Percentiles rank a stretch among this genome's conserved stretches.
These are phyloP conservation scores for Montipora capitata DNA, from an alignment of 92 coral and sea anemone genomes.

Conservation along the genomic window DNA sequence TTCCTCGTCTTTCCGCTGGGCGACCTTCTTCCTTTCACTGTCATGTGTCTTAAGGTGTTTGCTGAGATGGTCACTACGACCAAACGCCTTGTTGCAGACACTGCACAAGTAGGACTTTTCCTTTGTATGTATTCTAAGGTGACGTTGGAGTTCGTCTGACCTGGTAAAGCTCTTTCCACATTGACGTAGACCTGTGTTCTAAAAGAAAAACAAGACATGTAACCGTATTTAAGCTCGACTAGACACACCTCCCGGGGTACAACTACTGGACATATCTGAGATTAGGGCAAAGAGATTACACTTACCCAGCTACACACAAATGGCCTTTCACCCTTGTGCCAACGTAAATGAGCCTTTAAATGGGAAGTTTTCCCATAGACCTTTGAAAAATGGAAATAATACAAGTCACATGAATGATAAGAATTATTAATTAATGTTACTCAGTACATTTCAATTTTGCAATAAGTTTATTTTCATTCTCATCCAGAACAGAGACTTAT, in stretches of 20 bases:
- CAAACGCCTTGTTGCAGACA: slow-evolving; percentile 89
- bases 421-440: too few relatives aligned
- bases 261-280: too few relatives aligned
- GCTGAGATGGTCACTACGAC: slow-evolving; percentile 92
- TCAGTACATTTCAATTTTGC: not conserved
- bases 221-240: too few relatives aligned
- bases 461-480: too few relatives aligned
- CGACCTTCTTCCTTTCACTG: slow-evolving; percentile 47
- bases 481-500: too few relatives aligned
- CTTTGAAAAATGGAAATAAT: slow-evolving; percentile 23
- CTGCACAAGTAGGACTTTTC: slow-evolving; percentile 84
- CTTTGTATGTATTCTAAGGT: slow-evolving; percentile 89
- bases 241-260: too few relatives aligned
- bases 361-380: slow-evolving; percentile 86
- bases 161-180: slow-evolving; percentile 94
- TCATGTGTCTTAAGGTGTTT: slow-evolving; percentile 88
- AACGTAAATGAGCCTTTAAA: slow-evolving; percentile 82
- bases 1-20: slow-evolving; percentile 46
- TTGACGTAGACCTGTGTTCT: slow-evolving; percentile 73
- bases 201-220: not conserved
- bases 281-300: not conserved
- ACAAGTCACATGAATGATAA: not conserved
- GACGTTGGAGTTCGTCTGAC: slow-evolving; percentile 93
- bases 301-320: slow-evolving; percentile 88
- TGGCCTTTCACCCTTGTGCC: slow-evolving; percentile 87